A percentile compares a stretch with the other conserved stretches of the same genome.
Evolutionary conservation across 2,888 invertebrate species (phyloP).

Genomic region (Gryllus longicercus): DNA sequence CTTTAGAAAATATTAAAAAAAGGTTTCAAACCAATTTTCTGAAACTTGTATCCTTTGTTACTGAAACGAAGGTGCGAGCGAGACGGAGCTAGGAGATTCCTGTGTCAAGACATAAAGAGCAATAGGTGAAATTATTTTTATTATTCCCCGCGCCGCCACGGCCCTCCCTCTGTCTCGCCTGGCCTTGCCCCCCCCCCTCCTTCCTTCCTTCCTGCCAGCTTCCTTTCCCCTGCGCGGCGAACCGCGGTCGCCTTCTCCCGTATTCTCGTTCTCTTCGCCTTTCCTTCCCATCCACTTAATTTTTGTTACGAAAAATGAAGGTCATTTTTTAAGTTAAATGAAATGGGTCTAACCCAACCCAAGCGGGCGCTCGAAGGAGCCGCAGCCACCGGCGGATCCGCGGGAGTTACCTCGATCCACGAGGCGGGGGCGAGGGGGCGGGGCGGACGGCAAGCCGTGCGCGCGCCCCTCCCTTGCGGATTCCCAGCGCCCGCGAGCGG

Average conservation of each 20-base stretch:
- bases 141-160: neutral
- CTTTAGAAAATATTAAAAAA: conserved; percentile 21
- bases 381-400: neutral
- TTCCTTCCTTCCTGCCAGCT: neutral
- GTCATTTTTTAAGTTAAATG: conserved; percentile 39
- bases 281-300: conserved; percentile 38
- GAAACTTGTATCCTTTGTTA: conserved; percentile 27
- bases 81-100: neutral
- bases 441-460: neutral
- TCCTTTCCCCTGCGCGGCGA: neutral
- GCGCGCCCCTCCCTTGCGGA: too few relatives aligned
- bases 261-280: conserved; percentile 19
- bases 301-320: conserved; percentile 37
- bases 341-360: conserved; percentile 30
- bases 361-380: neutral
- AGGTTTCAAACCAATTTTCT: conserved; percentile 31
- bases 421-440: neutral
- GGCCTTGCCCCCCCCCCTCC: neutral
- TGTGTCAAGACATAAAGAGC: conserved; percentile 17
- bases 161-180: neutral
- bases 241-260: conserved; percentile 5
- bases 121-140: conserved; percentile 7
- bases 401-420: conserved; percentile 17
- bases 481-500: too few relatives aligned
- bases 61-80: neutral